A percentile compares a stretch with the other conserved stretches of the same genome.
Evolutionary conservation across 30 jellyfish, hydroid and myxozoan genomes (phyloP).

Genomic region (Catostylus mosaicus): DNA sequence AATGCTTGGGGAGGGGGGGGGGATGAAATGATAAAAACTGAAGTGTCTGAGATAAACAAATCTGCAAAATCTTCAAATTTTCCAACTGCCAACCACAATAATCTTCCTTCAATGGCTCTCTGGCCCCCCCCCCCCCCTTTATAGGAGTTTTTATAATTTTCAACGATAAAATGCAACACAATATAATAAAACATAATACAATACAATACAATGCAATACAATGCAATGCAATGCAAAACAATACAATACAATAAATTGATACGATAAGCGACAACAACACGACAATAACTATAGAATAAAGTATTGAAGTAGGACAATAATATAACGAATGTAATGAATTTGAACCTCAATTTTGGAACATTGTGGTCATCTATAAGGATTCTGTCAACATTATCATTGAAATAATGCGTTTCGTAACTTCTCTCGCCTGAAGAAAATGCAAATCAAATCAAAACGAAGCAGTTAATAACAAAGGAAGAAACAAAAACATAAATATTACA

Average conservation of each 20-base stretch:
- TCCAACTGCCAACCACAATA: too few species aligned
- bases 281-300: not conserved
- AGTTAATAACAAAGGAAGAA: not conserved
- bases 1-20: too few species aligned
- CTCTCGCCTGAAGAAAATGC: conserved; percentile 83
- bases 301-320: not conserved
- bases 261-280: not conserved
- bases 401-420: conserved; percentile 74
- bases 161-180: too few species aligned
- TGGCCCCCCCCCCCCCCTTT: too few species aligned
- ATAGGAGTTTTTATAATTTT: too few species aligned
- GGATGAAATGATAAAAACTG: too few species aligned
- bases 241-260: not conserved
- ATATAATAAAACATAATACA: too few species aligned
- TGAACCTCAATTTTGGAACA: conserved; percentile 95
- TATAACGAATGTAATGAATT: not conserved
- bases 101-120: too few species aligned
- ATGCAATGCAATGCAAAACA: not conserved
- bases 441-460: not conserved
- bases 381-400: conserved; percentile 89
- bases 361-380: conserved; percentile 90
- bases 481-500: not conserved
- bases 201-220: not conserved
- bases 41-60: too few species aligned
- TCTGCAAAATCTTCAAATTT: too few species aligned